Evolutionary conservation across 2,888 invertebrate genomes (phyloP), one percentile per base, ranked within the genome.

Genomic region (Hydropsyche betteni): DNA sequence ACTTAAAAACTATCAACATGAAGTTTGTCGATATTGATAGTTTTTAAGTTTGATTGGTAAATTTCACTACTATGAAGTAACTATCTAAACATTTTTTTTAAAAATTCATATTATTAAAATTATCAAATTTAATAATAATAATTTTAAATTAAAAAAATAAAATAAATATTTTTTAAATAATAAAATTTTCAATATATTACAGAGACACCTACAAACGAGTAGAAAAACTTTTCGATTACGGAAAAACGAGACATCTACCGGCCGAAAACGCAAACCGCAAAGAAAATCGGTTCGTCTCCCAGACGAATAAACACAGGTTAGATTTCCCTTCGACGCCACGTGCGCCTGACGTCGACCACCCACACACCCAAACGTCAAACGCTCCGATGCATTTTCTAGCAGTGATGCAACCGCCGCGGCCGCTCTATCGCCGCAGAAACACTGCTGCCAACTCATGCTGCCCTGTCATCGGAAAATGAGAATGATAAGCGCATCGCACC

Each of bases 381-480:
- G 24, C 58, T 44, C 24, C 12, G 14, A 14, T 51, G 51, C 12
- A 53, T 53, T 53, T 24, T 24, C 24, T 24, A 24, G 24, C 24
- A 24, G 24, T 24, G 24, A 24, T 53, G 53, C 53, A 53, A 14
- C 14, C 12, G 12, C 53, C 53, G 10, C 53, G 12, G 53, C 12
- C 24, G 24, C 24, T 24, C 24, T 24, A 24, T 24, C 24, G 24
- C 24, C 2, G 24, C 24, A 24, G 24, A 24, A 24, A 24, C 24
- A 51, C 51, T 44, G 44, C 6, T 33, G 51, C 33, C 38, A 44
- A n/a, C 69, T 69, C 61, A 76, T 76, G 76, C 16, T 64, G 52
- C 58, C 76, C 76, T 75, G 76, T 55, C 61, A 75, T 71, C 38
- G 64, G 76, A 76, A 76, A 76, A 76, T 76, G 70, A 52, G 36